Evolutionary conservation across 2,113 vertebrate genomes (phyloP), one percentile per base, ranked within the genome.

Genomic region (Mirza zaza): DNA sequence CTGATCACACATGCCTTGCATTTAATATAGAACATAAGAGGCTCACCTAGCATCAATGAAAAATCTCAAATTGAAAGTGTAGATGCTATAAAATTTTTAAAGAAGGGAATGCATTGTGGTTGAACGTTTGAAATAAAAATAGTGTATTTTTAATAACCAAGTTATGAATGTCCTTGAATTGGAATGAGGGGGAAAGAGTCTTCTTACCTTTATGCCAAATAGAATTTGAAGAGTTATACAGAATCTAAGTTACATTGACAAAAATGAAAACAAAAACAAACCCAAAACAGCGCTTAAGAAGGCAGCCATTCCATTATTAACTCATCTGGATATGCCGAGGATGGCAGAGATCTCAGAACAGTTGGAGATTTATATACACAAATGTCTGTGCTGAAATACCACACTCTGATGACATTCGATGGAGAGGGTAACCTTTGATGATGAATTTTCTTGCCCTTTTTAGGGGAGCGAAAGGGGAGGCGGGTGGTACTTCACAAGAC

Each of bases 41-140:
- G 87, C 90, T 99, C 98, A 97, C 97, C 97, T 98, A 91, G 86
- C 92, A 94, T 95, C 20, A 97, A 97, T 96, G 98, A 98, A 98
- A 92, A 98, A 94, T 95, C 97, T 98, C 97, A 98, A 97, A 99
- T 98, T 98, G 98, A 96, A 98, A 98, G 97, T 97, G 98, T 98
- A 96, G 97, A 95, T 80, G 97, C 95, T 92, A 98, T 98, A 97
- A 98, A 98, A 98, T 95, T 98, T 98, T 98, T 98, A 98, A 98
- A 96, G 94, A 93, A 97, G 67, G 88, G 88, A 96, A 97, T 97
- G 95, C 96, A 87, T 91, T 90, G 45, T 52, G 90, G 73, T 92
- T 95, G 93, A 96, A 97, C 59, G 82, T 97, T 27, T 88, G 87
- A 92, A 97, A 90, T 94, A 95, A 96, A 97, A 96, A 85, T 57